phyloP scores from a whole-genome alignment of 2,797 vertebrate species.

The Babyrousa celebensis region DNA sequence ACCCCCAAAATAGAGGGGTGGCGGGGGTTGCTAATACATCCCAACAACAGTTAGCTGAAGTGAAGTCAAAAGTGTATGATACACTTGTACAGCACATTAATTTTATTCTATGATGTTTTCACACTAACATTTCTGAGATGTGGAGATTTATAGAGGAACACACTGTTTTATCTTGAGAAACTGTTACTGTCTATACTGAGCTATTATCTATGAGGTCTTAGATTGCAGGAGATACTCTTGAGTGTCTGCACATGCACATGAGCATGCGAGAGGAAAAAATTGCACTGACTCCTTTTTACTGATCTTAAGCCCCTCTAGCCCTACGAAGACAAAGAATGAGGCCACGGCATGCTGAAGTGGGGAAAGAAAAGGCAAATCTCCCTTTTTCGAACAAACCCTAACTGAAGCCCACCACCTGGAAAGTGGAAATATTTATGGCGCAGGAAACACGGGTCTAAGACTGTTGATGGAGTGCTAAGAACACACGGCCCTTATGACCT shows the following conservation, averaged over 20 bases:
- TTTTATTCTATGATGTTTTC: slow-evolving; percentile 37
- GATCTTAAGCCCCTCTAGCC: not conserved
- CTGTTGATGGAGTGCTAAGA: not conserved
- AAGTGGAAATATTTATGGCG: not conserved
- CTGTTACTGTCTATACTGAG: not conserved
- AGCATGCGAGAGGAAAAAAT: not conserved
- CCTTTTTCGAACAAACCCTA: not conserved
- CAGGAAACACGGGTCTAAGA: not conserved
- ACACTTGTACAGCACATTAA: slow-evolving; percentile 1
- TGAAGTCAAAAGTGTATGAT: not conserved
- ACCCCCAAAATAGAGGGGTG: not conserved
- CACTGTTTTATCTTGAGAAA: slow-evolving; percentile 11
- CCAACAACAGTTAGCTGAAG: not conserved
- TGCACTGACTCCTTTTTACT: not conserved
- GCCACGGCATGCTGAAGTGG: not conserved
- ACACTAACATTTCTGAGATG: slow-evolving; percentile 36
- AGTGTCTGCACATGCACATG: not conserved
- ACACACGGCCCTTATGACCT: not conserved
- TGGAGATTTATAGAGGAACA: slow-evolving; percentile 48
- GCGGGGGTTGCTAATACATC: not conserved
- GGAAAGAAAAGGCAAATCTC: not conserved
- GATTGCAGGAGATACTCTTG: not conserved
- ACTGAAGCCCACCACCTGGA: not conserved
- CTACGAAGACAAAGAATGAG: slow-evolving; percentile 19
- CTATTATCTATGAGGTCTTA: not conserved